These are phyloP conservation scores for Catharus fuscescens DNA, from an alignment of 2,113 vertebrate species.

Conservation along the genomic window DNA sequence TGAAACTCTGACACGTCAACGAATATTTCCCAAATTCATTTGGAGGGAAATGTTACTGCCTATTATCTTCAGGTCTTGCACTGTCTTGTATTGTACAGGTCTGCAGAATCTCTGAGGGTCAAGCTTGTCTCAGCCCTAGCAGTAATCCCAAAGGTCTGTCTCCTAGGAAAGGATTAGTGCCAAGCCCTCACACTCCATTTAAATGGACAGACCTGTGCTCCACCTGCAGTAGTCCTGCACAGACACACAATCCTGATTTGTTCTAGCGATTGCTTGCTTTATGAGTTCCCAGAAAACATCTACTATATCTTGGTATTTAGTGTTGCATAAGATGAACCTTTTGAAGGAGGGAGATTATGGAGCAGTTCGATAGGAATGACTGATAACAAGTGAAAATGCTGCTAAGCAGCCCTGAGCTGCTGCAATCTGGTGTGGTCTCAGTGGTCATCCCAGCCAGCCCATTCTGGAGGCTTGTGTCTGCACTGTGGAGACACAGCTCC, in stretches of 20 bases:
- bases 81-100: neutral
- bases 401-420: neutral
- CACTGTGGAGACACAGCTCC: accelerated
- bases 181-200: neutral
- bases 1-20: neutral
- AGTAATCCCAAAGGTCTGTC: neutral
- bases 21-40: neutral
- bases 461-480: neutral
- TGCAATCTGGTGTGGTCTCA: neutral
- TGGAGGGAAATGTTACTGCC: neutral
- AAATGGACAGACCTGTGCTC: neutral
- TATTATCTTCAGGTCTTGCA: neutral
- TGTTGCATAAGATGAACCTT: neutral
- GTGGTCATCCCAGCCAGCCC: neutral
- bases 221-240: neutral
- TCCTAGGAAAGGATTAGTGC: neutral
- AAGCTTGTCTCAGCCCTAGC: neutral
- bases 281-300: neutral
- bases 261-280: neutral
- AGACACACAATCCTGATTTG: neutral
- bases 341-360: neutral
- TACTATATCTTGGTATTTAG: neutral
- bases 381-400: conserved; percentile 7
- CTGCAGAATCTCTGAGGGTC: neutral
- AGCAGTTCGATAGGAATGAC: conserved; percentile 11